A percentile compares a stretch with the other conserved stretches of the same genome.
Evolutionary conservation across 2,797 vertebrate species (phyloP).

Genomic region (Gallinago stenura): DNA sequence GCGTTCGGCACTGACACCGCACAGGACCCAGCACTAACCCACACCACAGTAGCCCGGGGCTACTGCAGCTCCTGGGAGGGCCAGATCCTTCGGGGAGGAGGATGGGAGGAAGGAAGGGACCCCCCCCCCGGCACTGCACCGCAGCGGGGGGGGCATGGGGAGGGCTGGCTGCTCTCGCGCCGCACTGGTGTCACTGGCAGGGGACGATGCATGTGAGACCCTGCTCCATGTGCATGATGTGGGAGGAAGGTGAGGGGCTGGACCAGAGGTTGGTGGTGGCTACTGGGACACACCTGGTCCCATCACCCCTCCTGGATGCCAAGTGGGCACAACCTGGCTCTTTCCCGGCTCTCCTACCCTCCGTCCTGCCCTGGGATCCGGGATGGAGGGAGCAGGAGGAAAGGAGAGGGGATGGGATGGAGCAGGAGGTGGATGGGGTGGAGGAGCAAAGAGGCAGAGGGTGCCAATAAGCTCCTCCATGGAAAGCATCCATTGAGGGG

Average conservation of each 20-base stretch:
- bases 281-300: not conserved
- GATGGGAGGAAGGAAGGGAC: not conserved
- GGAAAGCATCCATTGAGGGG: not conserved
- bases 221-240: fast-evolving
- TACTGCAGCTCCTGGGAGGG: not conserved
- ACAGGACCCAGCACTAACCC: not conserved
- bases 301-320: not conserved
- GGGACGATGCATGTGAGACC: not conserved
- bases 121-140: not conserved
- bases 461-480: not conserved
- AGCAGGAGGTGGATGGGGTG: not conserved
- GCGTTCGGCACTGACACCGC: not conserved
- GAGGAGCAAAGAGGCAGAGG: too few species aligned
- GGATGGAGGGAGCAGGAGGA: not conserved
- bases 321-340: not conserved
- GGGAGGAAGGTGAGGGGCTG: not conserved
- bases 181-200: not conserved
- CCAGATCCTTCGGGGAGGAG: fast-evolving
- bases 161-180: not conserved
- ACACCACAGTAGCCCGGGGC: fast-evolving
- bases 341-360: fast-evolving
- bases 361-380: not conserved
- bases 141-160: not conserved
- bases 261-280: not conserved
- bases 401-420: not conserved